Evolutionary conservation across 1,140 invertebrate species (phyloP), one percentile per base, ranked within the genome.

Genomic region (Drosophila repleta): DNA sequence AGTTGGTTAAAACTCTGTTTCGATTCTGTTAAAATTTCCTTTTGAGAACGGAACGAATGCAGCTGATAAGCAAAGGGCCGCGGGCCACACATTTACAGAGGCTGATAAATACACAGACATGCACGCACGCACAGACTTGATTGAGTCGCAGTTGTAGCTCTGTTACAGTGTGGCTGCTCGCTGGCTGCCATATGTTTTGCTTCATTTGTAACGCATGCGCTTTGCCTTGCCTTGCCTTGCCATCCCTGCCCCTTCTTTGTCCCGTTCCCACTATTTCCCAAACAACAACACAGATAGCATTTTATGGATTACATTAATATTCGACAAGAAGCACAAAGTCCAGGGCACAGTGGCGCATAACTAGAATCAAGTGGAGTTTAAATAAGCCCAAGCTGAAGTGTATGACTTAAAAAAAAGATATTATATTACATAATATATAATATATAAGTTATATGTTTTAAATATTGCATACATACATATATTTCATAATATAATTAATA

Each of bases 231-330:
- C 29, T 7, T 29, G 29, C 29, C 4, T 29, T 6, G 29, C 29
- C 29, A 24, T 2, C 24, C 2, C 29, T 41, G 51, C 20, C 8
- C 24, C 45, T 10, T 32, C 15, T n/a, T 29, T 15, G n/a, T 37
- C 21, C 41, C 48, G 29, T 11, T 15, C 21, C 48, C 49, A 11
- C 45, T 26, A 65, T 57, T 71, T 49, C 18, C 52, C 61, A 57
- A 71, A 65, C 68, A 66, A 65, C 62, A 75, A 53, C 55, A 71
- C 57, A 75, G 76, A 83, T 75, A 76, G 76, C 62, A 48, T 64
- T 75, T 65, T 72, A 72, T 78, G 81, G 82, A 75, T 75, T 82
- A 87, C 81, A 79, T 66, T 77, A 75, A 84, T 87, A 77, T 77
- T 72, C 69, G 76, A 67, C 46, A 71, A 60, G 60, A 56, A 32